Evolutionary conservation across 2,888 invertebrate species (phyloP), one percentile per base, ranked within the genome.

Genomic region (Erannis defoliaria): DNA sequence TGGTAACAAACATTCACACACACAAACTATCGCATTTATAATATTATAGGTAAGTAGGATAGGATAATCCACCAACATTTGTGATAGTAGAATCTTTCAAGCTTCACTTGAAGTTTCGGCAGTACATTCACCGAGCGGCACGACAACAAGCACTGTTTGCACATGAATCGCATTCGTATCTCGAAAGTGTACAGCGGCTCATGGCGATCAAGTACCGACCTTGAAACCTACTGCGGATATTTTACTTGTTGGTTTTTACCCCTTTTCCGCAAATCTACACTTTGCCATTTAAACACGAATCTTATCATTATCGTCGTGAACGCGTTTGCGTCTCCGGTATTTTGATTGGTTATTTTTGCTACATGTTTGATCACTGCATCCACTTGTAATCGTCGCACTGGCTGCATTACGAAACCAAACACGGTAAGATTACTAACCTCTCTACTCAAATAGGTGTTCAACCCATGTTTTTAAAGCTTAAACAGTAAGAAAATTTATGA

Each of bases 151-250:
- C 75, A 61, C 71, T 72, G 74, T 77, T 81, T 77, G 76, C 67
- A 71, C 72, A 74, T 73, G 74, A 72, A 77, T 77, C 75, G 77
- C 64, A 64, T 66, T 77, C 76, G 77, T 71, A 64, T 68, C 84
- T 89, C 84, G 90, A 90, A 90, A 90, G 90, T 89, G 81, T 81
- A 82, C 81, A 74, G 70, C 70, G 68, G 75, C 78, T 90, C 91
- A 90, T 80, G 90, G 90, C 82, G 74, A 91, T 79, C 90, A 80
- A 81, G 85, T 90, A 74, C 72, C 80, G 85, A 86, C 92, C 92
- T 92, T 91, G 89, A 82, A 71, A 75, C 76, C 78, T 79, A 83
- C 82, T 80, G 82, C 86, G 85, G 86, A 89, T 88, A 88, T 88
- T 88, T 87, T 77, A 79, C 84, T 83, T 82, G 80, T 80, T 77